Base-by-base conservation (phyloP, 2,113 vertebrate species). In the Amphiprion ocellaris region DNA sequence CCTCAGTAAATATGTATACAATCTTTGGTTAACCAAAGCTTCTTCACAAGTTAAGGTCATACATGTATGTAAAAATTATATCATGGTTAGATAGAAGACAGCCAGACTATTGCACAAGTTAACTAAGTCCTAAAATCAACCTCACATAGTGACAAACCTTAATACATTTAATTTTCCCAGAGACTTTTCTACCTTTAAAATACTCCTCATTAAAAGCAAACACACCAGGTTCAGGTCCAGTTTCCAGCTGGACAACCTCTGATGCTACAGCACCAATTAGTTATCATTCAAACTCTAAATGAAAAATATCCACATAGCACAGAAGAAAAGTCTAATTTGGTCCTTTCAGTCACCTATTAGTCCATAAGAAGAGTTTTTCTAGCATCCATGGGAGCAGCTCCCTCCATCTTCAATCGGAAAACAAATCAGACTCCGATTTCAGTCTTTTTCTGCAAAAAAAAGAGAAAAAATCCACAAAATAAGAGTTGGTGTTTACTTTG, bases 391-490 rank as follows among this genome's bases (percentile, higher is more conserved):
- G 2, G n/a, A 47, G 55, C 49, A 69, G 41, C 21, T 8, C 24
- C 44, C 33, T 64, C 65, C 62, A 44, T 69, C 54, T 81, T 88
- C 58, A 56, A 15, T 52, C 12, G n/a, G 14, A 4, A 24, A 52
- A 69, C 24, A 54, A 37, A 4, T n/a, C 8, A 50, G 19, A 50
- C 16, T 50, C 19, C 2, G 17, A 30, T 17, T 62, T 85, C 81
- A 83, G 39, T 83, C 46, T 68, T 70, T n/a, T 10, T 60, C 90
- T 93, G 87, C 7, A 81, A 80, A 82, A 6, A 76, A 21, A 21
- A 21, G 21, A 21, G 21, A 21, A 21, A 21, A 77, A 80, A 78
- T 16, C 49, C 11, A 79, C 6, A 46, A 37, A n/a, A 41, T 39
- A 44, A 52, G 3, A 17, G 7, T 4, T 23, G 4, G 21, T 4